Evolutionary conservation across 2,888 invertebrate species (phyloP).

Genomic region (Tridacna gigas): DNA sequence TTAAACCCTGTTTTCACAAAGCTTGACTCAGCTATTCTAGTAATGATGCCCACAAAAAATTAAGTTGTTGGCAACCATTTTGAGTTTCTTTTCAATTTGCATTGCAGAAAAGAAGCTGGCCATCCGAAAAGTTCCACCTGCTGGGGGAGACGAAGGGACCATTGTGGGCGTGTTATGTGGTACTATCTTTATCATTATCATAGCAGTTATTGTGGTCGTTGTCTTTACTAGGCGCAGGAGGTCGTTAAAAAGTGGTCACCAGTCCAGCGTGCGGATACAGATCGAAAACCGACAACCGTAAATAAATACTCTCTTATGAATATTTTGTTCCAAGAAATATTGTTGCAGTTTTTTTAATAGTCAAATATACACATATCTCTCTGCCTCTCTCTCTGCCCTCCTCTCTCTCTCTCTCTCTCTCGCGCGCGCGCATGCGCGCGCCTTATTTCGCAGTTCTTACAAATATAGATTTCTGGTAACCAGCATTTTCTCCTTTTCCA

Average conservation of each 20-base stretch:
- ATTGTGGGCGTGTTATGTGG: constrained; percentile 5
- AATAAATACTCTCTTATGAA: neutral
- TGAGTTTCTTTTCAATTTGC: neutral
- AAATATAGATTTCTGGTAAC: too few relatives aligned
- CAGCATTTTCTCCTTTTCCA: too few relatives aligned
- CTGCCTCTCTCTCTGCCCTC: too few relatives aligned
- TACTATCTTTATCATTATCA: neutral
- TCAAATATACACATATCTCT: too few relatives aligned
- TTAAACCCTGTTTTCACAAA: neutral
- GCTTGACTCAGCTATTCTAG: too few relatives aligned
- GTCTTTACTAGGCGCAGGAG: neutral
- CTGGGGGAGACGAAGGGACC: neutral
- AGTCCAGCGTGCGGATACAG: neutral
- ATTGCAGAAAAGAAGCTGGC: constrained; percentile 1
- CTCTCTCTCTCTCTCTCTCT: too few relatives aligned
- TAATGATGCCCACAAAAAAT: neutral
- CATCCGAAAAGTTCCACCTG: neutral
- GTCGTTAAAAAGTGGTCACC: neutral
- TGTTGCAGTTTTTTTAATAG: neutral
- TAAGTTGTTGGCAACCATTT: neutral
- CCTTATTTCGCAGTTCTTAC: too few relatives aligned
- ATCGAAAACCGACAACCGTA: constrained; percentile 22
- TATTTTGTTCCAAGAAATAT: neutral
- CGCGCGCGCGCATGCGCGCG: too few relatives aligned
- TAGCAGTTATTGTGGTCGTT: neutral